Evolutionary conservation across 2,888 invertebrate genomes (phyloP).

Genomic region (Eretmocerus hayati): DNA sequence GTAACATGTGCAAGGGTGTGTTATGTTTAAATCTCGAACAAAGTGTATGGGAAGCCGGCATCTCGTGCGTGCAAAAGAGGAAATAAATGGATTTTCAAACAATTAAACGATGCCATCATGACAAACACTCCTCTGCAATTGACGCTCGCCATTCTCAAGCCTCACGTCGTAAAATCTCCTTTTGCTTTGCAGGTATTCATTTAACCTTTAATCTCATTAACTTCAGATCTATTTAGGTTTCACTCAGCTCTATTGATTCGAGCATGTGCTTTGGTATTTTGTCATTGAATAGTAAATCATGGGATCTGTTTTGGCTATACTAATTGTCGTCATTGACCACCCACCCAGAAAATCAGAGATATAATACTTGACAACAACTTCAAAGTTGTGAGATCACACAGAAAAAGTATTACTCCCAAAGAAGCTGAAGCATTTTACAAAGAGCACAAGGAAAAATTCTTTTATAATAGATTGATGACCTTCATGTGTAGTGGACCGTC

Average conservation of each 20-base stretch:
- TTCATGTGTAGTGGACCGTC: slow-evolving; percentile 86
- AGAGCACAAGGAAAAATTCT: slow-evolving; percentile 78
- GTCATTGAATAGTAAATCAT: too few species aligned
- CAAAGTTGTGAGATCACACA: slow-evolving; percentile 63
- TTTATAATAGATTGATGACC: slow-evolving; percentile 71
- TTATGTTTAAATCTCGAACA: too few species aligned
- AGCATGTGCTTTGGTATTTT: too few species aligned
- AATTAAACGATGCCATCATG: slow-evolving; percentile 27
- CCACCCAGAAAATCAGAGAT: slow-evolving; percentile 61
- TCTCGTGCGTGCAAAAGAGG: too few species aligned
- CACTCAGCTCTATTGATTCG: too few species aligned
- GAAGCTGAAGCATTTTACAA: slow-evolving; percentile 71
- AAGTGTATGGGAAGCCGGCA: too few species aligned
- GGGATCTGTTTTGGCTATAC: too few species aligned
- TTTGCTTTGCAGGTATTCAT: slow-evolving; percentile 54
- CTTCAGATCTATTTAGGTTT: too few species aligned
- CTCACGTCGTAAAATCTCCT: slow-evolving; percentile 74
- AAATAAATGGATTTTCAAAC: too few species aligned
- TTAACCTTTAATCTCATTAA: slow-evolving; percentile 20
- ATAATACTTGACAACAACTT: slow-evolving; percentile 64
- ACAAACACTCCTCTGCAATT: slow-evolving; percentile 48
- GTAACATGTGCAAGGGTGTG: too few species aligned
- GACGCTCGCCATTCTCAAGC: slow-evolving; percentile 82
- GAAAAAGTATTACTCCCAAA: slow-evolving; percentile 54
- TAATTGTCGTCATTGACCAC: too few species aligned